Conservation (phyloP, 2,888 invertebrate genomes). For the Acleris literana region DNA sequence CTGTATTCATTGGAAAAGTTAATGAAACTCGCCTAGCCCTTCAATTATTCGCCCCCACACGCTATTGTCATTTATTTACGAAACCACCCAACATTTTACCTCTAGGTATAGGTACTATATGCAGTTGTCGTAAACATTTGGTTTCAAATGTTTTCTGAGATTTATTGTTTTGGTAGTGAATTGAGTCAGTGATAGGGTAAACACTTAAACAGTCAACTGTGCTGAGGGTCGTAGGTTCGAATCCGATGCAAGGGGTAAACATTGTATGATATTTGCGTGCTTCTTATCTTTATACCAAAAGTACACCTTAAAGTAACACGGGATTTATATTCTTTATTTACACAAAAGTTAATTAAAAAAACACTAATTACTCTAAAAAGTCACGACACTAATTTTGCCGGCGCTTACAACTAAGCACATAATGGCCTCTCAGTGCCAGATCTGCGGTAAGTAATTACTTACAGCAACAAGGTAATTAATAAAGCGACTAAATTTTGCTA, state of each 20-base stretch:
- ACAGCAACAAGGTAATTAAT: constrained; percentile 62
- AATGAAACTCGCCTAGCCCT: constrained; percentile 76
- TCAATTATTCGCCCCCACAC: constrained; percentile 55
- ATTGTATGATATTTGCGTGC: too few relatives aligned
- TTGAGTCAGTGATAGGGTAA: too few relatives aligned
- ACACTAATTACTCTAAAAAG: too few relatives aligned
- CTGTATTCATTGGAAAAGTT: constrained; percentile 79
- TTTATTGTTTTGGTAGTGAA: background rate
- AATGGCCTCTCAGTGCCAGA: constrained; percentile 38
- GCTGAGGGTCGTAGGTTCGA: too few relatives aligned
- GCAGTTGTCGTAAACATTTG: background rate
- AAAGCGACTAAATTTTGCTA: constrained; percentile 38
- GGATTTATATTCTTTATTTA: too few relatives aligned
- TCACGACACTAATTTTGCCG: too few relatives aligned
- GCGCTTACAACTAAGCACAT: constrained; percentile 3
- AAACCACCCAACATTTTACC: constrained; percentile 41
- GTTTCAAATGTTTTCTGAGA: background rate
- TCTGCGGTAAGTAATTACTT: constrained; percentile 56
- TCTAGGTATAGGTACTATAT: background rate
- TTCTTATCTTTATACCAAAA: too few relatives aligned
- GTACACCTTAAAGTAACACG: too few relatives aligned
- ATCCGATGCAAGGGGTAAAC: too few relatives aligned
- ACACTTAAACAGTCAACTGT: too few relatives aligned
- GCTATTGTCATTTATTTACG: constrained; percentile 47
- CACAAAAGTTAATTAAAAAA: too few relatives aligned